Base-by-base conservation (phyloP, 2,888 invertebrate genomes). In the Isoperla grammatica region DNA sequence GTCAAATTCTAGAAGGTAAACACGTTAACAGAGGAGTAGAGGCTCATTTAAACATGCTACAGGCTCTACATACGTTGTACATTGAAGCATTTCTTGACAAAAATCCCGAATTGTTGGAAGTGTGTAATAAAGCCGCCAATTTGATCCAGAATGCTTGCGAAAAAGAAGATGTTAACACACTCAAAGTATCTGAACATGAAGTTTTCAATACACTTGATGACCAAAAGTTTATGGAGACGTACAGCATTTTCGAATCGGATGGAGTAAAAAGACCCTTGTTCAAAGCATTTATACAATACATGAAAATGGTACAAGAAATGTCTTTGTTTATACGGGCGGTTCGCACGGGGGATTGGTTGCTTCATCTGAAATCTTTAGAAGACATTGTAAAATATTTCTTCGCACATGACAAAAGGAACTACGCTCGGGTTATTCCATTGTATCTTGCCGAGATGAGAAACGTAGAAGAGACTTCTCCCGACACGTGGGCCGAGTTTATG, bases 381-480 rank as follows among this genome's bases (percentile, higher is more conserved):
- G 2, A 20, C n/a, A 12, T 48, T 37, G 48, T 15, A 3, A 57
- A 57, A 19, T 57, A 49, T 13, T 57, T 49, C 22, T 57, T 57
- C 17, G 57, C 57, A 13, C 57, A 39, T 37, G 48, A 37, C 8
- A 49, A 49, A 37, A 23, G 48, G 39, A 57, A 57, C 49, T 48
- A 57, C 22, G 48, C 57, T n/a, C 48, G 48, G 20, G 40, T 49
- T 19, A 49, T 57, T 29, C 48, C 57, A 19, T 29, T 35, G 17
- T 37, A 57, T 49, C 22, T 57, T 29, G 48, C 35, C 23, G 35
- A 57, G 22, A 48, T 49, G 39, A 23, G 15, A n/a, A 22, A 37
- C 11, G 8, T 49, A 39, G 2, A 15, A 37, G 23, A 48, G 9
- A 37, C 49, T 20, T 13, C 46, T 19, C 19, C 49, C 11, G 20